A percentile compares a stretch with the other conserved stretches of the same genome.
Evolutionary conservation across 2,113 vertebrate genomes (phyloP).

Genomic region (Aix galericulata): DNA sequence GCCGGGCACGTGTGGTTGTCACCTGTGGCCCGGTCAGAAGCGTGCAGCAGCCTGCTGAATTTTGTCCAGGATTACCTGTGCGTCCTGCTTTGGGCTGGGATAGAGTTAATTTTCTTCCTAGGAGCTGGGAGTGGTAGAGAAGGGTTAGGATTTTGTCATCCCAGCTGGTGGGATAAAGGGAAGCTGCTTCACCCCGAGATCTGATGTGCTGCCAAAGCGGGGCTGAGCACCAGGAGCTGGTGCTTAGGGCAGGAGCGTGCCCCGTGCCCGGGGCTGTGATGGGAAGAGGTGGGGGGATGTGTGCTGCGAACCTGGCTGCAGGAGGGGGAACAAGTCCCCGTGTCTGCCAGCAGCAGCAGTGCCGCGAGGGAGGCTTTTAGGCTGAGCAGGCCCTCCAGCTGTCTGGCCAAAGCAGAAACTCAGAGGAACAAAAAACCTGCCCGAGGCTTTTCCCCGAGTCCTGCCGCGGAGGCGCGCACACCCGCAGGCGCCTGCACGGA

Average conservation of each 20-base stretch:
- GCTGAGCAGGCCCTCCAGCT: too few species aligned
- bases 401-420: too few species aligned
- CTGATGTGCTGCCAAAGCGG: background rate
- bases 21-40: background rate
- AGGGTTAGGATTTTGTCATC: background rate
- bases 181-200: background rate
- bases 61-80: accelerated
- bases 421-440: too few species aligned
- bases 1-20: background rate
- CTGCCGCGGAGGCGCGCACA: too few species aligned
- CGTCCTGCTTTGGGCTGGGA: too few species aligned
- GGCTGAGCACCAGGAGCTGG: accelerated
- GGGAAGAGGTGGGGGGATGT: background rate
- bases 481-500: too few species aligned
- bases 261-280: background rate
- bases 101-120: too few species aligned
- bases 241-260: background rate
- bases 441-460: too few species aligned
- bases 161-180: background rate
- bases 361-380: too few species aligned
- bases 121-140: background rate
- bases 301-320: background rate
- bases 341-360: too few species aligned
- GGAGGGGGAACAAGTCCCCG: background rate
- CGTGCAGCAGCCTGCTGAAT: background rate